A percentile compares a stretch with the other conserved stretches of the same genome.
These are phyloP conservation scores for Parochlus steinenii DNA, from an alignment of 2,888 invertebrate species.

Conservation along the genomic window DNA sequence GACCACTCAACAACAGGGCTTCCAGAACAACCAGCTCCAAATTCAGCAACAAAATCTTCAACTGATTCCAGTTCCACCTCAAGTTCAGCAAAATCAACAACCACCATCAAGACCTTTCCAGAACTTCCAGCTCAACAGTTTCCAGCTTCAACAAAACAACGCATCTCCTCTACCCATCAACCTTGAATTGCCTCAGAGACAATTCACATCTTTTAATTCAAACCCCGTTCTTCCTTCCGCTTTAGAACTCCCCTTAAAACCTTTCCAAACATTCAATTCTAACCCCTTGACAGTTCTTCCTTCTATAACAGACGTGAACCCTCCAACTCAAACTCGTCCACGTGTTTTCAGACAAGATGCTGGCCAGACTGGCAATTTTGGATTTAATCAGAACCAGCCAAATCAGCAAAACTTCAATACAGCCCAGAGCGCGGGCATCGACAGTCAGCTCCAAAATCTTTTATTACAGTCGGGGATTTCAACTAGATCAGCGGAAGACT, in stretches of 20 bases:
- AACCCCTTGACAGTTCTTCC: conserved; percentile 15
- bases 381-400: conserved; percentile 34
- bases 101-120: neutral
- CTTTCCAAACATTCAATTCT: conserved; percentile 21
- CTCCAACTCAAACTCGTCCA: conserved; percentile 21
- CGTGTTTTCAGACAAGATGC: conserved; percentile 38
- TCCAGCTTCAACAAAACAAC: conserved; percentile 13
- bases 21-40: conserved; percentile 22
- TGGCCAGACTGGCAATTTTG: conserved; percentile 44
- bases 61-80: conserved; percentile 21
- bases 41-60: conserved; percentile 14
- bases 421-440: conserved; percentile 9
- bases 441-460: conserved; percentile 42
- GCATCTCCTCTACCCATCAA: conserved; percentile 18
- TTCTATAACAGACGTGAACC: conserved; percentile 2
- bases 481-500: conserved; percentile 45
- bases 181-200: conserved; percentile 21
- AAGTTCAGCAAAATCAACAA: conserved; percentile 13
- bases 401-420: conserved; percentile 16
- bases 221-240: conserved; percentile 18
- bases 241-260: conserved; percentile 21
- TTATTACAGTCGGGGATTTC: conserved; percentile 49
- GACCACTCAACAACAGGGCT: conserved; percentile 21
- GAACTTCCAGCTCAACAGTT: conserved; percentile 20
- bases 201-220: conserved; percentile 17